These are phyloP conservation scores for Eulimnadia texana DNA, from an alignment of 1,140 invertebrate species.

Conservation along the genomic window DNA sequence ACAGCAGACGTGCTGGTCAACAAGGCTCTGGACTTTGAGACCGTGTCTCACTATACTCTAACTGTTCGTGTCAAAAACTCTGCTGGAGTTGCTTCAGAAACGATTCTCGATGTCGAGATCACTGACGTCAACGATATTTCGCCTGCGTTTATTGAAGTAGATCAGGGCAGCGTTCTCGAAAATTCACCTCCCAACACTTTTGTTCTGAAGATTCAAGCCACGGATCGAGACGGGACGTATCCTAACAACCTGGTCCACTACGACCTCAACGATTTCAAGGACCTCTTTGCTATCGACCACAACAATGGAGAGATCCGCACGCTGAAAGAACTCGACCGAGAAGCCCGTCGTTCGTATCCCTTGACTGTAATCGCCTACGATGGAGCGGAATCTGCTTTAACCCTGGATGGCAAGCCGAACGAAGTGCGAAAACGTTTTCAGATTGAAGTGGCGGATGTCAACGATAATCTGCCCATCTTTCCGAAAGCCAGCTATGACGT, in stretches of 20 bases:
- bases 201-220: conserved; percentile 71
- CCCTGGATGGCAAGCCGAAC: conserved; percentile 24
- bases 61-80: conserved; percentile 71
- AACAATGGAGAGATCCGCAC: conserved; percentile 74
- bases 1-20: conserved; percentile 55
- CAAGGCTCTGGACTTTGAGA: conserved; percentile 63
- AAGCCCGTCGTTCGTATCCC: conserved; percentile 56
- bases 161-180: conserved; percentile 62
- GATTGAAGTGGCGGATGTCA: conserved; percentile 79
- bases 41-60: conserved; percentile 60
- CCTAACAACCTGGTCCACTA: conserved; percentile 62
- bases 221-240: conserved; percentile 68
- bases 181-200: conserved; percentile 61
- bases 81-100: conserved; percentile 58
- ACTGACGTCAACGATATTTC: conserved; percentile 78
- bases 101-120: conserved; percentile 55
- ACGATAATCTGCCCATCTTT: conserved; percentile 74
- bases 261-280: conserved; percentile 47
- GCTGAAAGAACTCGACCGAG: conserved; percentile 57
- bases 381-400: conserved; percentile 64
- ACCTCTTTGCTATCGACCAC: conserved; percentile 59
- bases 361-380: conserved; percentile 71
- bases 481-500: conserved; percentile 54
- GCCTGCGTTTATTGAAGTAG: conserved; percentile 61
- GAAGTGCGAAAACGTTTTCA: conserved; percentile 50